phyloP scores from a whole-genome alignment of 1,140 invertebrate genomes.

The Delia radicum region DNA sequence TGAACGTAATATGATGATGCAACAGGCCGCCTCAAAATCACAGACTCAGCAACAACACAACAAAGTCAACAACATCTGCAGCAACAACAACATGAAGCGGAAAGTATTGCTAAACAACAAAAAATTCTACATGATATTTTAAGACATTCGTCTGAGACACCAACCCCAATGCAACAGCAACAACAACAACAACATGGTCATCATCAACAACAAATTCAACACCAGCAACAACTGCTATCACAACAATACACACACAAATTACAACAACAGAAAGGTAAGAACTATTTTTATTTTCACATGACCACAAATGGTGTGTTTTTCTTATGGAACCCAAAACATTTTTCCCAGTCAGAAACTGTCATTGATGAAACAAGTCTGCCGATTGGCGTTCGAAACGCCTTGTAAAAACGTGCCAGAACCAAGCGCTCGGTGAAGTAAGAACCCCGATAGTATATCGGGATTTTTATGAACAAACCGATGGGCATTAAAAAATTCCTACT shows the following conservation, averaged over 20 bases:
- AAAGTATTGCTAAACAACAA: conserved; percentile 11
- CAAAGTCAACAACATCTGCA: not conserved
- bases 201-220: not conserved
- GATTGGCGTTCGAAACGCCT: too few species aligned
- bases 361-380: too few species aligned
- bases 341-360: too few species aligned
- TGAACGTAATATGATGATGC: conserved; percentile 52
- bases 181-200: conserved; percentile 13
- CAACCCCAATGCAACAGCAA: not conserved
- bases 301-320: too few species aligned
- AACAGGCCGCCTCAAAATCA: conserved; percentile 36
- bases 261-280: not conserved
- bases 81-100: not conserved
- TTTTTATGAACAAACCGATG: too few species aligned
- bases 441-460: too few species aligned
- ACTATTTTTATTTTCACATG: too few species aligned
- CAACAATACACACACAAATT: not conserved
- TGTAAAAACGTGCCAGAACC: too few species aligned
- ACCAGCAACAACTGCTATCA: not conserved
- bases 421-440: too few species aligned
- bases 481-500: too few species aligned
- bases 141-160: not conserved
- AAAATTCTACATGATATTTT: not conserved
- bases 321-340: too few species aligned
- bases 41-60: conserved; percentile 27